Evolutionary conservation across 2,113 vertebrate species (phyloP).

Genomic region (Oxyura jamaicensis): DNA sequence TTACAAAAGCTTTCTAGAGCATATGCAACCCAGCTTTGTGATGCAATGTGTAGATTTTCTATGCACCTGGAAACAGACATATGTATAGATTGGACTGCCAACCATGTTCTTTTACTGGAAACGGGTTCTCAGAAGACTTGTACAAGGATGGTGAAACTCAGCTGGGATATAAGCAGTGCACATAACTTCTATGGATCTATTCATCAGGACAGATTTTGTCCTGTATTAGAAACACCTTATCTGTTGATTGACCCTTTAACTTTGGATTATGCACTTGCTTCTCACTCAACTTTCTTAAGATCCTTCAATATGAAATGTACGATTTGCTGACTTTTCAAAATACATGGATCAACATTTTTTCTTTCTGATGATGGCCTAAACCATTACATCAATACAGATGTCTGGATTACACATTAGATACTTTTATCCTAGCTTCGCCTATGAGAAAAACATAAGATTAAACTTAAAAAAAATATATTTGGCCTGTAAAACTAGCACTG

Average conservation of each 20-base stretch:
- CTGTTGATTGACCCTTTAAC: background rate
- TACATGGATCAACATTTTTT: background rate
- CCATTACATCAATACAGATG: background rate
- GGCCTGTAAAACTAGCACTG: background rate
- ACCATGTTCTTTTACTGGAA: background rate
- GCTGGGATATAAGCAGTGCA: background rate
- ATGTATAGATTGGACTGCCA: background rate
- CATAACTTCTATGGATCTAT: background rate
- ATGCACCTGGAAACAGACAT: background rate
- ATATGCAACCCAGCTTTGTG: background rate
- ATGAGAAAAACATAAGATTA: slow-evolving; percentile 17
- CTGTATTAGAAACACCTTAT: background rate
- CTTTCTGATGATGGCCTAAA: background rate
- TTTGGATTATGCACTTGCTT: background rate
- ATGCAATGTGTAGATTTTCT: background rate
- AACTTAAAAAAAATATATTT: background rate
- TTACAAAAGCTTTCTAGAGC: background rate
- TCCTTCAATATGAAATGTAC: background rate
- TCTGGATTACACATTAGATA: background rate
- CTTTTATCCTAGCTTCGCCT: background rate
- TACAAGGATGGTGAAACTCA: background rate
- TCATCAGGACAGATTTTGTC: background rate
- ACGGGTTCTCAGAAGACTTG: background rate
- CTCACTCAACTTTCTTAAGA: background rate
- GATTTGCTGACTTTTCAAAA: background rate